Evolutionary conservation across 2,113 vertebrate species (phyloP), one percentile per base, ranked within the genome.

Genomic region (Labeo rohita): DNA sequence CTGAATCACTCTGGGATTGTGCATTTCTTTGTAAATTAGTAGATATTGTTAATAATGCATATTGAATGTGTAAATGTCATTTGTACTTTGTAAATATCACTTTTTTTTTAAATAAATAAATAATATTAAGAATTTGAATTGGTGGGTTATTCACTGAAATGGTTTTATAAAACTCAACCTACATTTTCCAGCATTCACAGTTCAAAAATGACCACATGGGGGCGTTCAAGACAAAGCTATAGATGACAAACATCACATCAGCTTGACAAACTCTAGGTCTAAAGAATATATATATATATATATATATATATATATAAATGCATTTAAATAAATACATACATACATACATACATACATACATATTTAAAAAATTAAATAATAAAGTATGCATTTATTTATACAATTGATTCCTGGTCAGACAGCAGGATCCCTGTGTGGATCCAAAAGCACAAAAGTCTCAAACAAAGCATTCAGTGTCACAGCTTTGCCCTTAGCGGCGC

Each of bases 171-270:
- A 70, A 70, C 39, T 36, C 68, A 70, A 18, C 8, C 16, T 39
- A 15, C 1, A 18, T 68, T 70, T 3, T 52, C 28, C 9, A 3
- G 43, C 8, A 54, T 47, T 34, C 49, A 16, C 13, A 47, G 15
- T n/a, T 52, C 12, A 82, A 59, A 16, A 50, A 4, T 75, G 36
- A 39, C 66, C 88, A 89, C 82, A 78, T 63, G 88, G 77, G 68
- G 88, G 88, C 88, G 74, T 59, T 50, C 15, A 81, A 84, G 9
- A 74, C 72, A 61, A 80, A 87, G 49, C 11, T 59, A 77, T 84
- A 23, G 2, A 11, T 61, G 12, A 21, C 39, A 23, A n/a, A 47
- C 6, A 3, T 28, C 28, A 28, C 28, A 23, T 84, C 73, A 36
- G 11, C 23, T 77, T 39, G 13, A 39, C 68, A 23, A 15, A 23